Base-by-base conservation (phyloP, 2,113 vertebrate species). In the Mellivora capensis region DNA sequence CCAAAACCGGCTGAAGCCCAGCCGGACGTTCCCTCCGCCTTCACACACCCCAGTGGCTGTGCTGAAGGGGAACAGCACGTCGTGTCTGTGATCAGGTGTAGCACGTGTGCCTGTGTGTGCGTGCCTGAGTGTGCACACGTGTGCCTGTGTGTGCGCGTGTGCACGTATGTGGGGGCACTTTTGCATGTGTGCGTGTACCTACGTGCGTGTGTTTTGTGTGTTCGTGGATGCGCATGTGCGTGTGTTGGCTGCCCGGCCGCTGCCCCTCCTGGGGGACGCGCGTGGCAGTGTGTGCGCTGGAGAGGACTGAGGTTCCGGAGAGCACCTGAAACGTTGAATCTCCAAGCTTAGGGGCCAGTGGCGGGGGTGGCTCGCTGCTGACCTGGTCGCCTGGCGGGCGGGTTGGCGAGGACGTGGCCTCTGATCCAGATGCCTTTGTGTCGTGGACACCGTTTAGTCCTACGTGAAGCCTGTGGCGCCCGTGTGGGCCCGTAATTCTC, bases 251-350 rank as follows among this genome's bases (percentile, higher is more conserved):
- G 15, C 74, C 64, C 39, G 1, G 42, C 42, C 44, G 13, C 42
- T 27, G 5, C 27, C 4, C 2, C 23, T 25, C 29, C 29, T 6
- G 7, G 23, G n/a, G 39, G 21, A 4, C 4, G 67, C 8, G 42
- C 3, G 21, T 62, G 77, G 64, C 69, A 21, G 7, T 1, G 0
- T 4, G 62, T 8, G 12, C 23, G 1, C 86, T 20, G 8, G 12
- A 69, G 21, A 42, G 0, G 0, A 34, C 13, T 1, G 31, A n/a
- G 83, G 92, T 42, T 31, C n/a, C 37, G 0, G 0, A 12, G 3
- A 39, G 21, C 12, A 2, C 25, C 92, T 27, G 37, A 47, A n/a
- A 21, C 37, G 54, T 67, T 10, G 14, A 31, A 49, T 23, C 62
- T 18, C 9, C 0, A 47, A 34, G n/a, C 21, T 5, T 13, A 29